These are phyloP conservation scores for Acropora tenuis DNA, from an alignment of 64 coral and sea anemone species.

Conservation along the genomic window DNA sequence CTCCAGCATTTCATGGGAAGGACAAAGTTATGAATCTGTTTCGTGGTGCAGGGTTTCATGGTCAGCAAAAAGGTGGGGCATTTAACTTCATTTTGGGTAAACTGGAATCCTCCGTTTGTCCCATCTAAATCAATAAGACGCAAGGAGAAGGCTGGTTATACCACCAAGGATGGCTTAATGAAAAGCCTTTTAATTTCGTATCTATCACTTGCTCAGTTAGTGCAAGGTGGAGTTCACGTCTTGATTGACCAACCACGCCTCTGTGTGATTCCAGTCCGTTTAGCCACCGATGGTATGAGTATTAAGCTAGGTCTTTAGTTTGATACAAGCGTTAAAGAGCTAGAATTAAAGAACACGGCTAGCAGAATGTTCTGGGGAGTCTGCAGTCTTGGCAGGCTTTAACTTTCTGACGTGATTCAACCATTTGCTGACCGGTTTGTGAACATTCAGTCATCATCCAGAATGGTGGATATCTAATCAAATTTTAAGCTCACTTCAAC, in stretches of 20 bases:
- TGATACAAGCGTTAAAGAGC: conserved; percentile 4
- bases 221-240: conserved; percentile 40
- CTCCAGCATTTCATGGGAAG: neutral
- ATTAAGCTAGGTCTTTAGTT: conserved; percentile 40
- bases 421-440: too few species aligned
- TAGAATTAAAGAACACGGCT: too few species aligned
- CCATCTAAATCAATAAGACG: neutral
- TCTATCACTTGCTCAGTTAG: neutral
- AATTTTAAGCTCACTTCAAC: too few species aligned
- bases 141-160: neutral
- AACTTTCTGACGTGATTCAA: too few species aligned
- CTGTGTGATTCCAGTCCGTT: conserved; percentile 28
- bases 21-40: neutral
- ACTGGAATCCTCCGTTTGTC: conserved; percentile 5
- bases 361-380: too few species aligned
- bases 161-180: neutral
- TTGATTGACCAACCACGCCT: conserved; percentile 23
- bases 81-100: neutral
- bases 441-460: too few species aligned
- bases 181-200: neutral
- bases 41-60: neutral
- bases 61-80: neutral
- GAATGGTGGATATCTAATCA: too few species aligned
- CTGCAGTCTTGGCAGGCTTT: too few species aligned
- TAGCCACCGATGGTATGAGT: conserved; percentile 48